Percentiles rank a stretch among this genome's conserved stretches.
Evolutionary conservation across 2,113 vertebrate species (phyloP).

Genomic region (Dasyurus viverrinus): DNA sequence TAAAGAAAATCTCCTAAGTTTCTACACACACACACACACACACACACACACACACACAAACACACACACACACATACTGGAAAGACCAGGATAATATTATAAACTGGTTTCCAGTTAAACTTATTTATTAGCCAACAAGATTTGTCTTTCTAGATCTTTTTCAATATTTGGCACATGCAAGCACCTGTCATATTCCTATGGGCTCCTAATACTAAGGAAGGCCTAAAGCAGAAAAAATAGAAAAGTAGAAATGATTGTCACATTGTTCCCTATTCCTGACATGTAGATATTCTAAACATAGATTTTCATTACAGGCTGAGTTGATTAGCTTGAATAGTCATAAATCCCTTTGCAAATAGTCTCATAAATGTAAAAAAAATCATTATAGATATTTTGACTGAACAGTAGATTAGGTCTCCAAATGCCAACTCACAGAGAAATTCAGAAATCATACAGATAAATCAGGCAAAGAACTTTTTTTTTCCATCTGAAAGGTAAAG

Average conservation of each 20-base stretch:
- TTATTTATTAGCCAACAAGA: background rate
- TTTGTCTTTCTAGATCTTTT: slow-evolving; percentile 30
- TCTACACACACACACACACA: background rate
- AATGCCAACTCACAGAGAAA: slow-evolving; percentile 61
- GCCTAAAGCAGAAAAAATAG: background rate
- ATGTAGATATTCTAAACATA: slow-evolving; percentile 21
- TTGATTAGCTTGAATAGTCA: slow-evolving; percentile 49
- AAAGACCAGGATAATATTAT: background rate
- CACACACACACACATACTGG: background rate
- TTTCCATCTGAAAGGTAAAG: slow-evolving; percentile 54
- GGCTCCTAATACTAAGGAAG: background rate
- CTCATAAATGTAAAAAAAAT: slow-evolving; percentile 49
- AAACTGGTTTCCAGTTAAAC: slow-evolving; percentile 8
- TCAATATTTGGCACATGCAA: background rate
- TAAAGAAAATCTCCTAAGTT: background rate
- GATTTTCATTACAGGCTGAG: slow-evolving; percentile 40
- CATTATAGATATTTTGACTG: slow-evolving; percentile 45
- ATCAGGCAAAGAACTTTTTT: slow-evolving; percentile 53
- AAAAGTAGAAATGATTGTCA: background rate
- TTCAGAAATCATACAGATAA: slow-evolving; percentile 51
- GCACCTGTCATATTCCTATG: background rate
- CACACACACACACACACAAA: background rate
- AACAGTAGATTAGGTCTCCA: slow-evolving; percentile 49
- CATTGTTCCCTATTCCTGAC: background rate
- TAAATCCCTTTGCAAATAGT: slow-evolving; percentile 51